phyloP scores from a whole-genome alignment of 2,113 vertebrate species.

The Silurus glanis region DNA sequence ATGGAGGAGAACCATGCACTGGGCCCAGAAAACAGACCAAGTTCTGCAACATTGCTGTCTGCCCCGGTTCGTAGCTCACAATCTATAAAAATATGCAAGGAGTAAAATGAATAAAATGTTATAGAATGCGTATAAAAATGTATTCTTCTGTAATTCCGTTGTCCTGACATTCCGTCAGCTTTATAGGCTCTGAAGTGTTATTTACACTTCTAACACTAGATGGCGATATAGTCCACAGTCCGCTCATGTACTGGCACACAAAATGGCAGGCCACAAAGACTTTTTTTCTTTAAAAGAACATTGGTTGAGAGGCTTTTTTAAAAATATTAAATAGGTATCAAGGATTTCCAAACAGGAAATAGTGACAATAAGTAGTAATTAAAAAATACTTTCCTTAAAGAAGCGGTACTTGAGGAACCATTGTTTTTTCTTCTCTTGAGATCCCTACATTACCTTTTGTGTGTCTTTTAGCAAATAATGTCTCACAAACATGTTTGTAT shows the following conservation, averaged over 20 bases:
- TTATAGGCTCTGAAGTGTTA: constrained; percentile 29
- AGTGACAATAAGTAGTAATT: constrained; percentile 8
- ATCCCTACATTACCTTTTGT: constrained; percentile 8
- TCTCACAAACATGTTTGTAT: neutral
- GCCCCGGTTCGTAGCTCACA: constrained; percentile 81
- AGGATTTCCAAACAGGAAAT: neutral
- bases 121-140: neutral
- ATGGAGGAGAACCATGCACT: constrained; percentile 87
- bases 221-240: constrained; percentile 46
- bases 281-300: neutral
- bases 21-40: constrained; percentile 91
- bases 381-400: constrained; percentile 30
- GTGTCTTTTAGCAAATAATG: neutral
- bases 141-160: neutral
- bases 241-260: neutral
- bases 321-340: neutral
- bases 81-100: neutral
- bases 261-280: neutral
- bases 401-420: constrained; percentile 21
- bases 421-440: constrained; percentile 8
- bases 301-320: neutral
- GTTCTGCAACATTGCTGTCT: constrained; percentile 98
- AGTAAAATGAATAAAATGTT: neutral
- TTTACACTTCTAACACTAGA: constrained; percentile 54
- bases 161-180: neutral